Evolutionary conservation across 2,113 vertebrate species (phyloP), one percentile per base, ranked within the genome.

Genomic region (Poeciliopsis occidentalis): DNA sequence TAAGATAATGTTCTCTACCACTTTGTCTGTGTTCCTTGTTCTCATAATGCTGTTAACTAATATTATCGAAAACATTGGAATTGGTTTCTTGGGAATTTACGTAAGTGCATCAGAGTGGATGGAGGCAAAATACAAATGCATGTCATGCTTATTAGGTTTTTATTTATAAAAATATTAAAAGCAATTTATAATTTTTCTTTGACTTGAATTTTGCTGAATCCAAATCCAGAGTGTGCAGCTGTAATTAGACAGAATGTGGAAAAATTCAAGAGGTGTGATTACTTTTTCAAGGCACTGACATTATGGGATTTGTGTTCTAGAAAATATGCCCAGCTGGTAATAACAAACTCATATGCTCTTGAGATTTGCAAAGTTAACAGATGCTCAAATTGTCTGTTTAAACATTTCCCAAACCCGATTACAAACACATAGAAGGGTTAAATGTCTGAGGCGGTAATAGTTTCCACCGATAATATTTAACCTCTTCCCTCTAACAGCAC

Each of bases 391-490:
- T 85, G 82, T 86, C 84, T 80, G 82, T 86, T 90, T 84, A 85
- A 88, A 89, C 81, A 84, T 83, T 61, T 82, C 54, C 71, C 78
- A 81, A 90, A 91, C 73, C 86, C 73, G 88, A 90, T 91, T 91
- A 90, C 83, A 89, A 84, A 76, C 26, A 80, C 73, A 75, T 86
- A 78, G 77, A 88, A 26, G 88, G 89, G 84, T 89, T 90, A 92
- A 85, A 87, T 31, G 73, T 54, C 67, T 12, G 69, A 72, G 61
- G 81, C 79, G 5, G 72, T 70, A 60, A 78, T 88, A 91, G 82
- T 88, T 91, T 74, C 75, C 77, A 73, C 62, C 81, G 78, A 90
- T 87, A 34, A 86, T 81, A 85, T 88, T 89, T 87, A 87, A 85
- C 88, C 83, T 85, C 67, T 83, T 84, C 86, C 84, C 65, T 91